Base-by-base conservation (phyloP, 2,113 vertebrate genomes). In the Ancistrus triradiatus region DNA sequence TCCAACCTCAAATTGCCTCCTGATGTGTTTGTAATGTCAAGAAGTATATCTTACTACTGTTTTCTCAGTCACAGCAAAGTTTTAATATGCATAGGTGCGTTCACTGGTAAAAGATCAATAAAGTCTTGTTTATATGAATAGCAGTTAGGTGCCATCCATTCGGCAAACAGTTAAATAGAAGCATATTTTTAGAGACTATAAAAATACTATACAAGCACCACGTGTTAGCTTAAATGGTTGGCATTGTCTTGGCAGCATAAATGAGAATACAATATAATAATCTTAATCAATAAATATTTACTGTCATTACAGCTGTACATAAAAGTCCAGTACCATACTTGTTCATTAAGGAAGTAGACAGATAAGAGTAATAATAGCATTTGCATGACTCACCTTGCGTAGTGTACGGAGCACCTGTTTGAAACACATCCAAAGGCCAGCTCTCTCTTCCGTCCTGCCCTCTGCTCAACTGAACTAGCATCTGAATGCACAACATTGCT, bases 401-500 rank as follows among this genome's bases (percentile, higher is more conserved):
- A 67, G 78, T 69, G 64, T 74, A 74, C 74, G 70, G 69, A 74
- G 76, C 78, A 74, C 75, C 74, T 79, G 78, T 76, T 73, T 7
- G 59, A 83, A 79, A 85, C 42, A 74, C 74, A 62, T 81, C 82
- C 85, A 83, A 53, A 75, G 60, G 65, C 81, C 86, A 74, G 78
- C 43, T 31, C 74, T 80, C 72, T 74, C 72, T 63, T n/a, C 74
- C 42, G 71, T 78, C 68, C 73, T 68, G 75, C 72, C 81, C 79
- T 83, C 78, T 66, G 61, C 75, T 82, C 79, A 76, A 59, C 58
- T 66, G 77, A 77, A 80, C 74, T 74, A 85, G 85, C 84, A 82
- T 89, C 87, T 86, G 83, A 76, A 80, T 74, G 81, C 82, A 79
- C 78, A 78, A 77, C 73, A 79, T 77, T 72, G 85, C 84, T 77